Conservation (phyloP, 2,113 vertebrate species). For the Chroicocephalus ridibundus region DNA sequence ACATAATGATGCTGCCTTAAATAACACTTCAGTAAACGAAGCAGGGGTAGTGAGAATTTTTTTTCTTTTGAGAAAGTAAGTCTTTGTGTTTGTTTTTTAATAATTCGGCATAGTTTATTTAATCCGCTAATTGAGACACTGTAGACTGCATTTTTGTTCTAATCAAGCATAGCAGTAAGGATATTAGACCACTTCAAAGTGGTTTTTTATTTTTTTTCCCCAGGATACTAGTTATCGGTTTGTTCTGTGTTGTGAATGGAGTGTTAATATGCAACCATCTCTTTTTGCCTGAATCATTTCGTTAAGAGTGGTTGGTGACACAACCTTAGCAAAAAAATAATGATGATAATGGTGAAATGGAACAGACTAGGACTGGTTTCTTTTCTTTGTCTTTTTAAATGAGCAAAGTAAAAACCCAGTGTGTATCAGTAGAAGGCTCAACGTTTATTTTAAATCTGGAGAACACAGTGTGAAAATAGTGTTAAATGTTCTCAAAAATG, state of each 20-base stretch:
- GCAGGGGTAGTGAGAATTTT: too few relatives aligned
- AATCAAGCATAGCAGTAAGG: not conserved
- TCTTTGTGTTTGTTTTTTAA: not conserved
- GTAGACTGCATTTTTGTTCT: not conserved
- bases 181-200: not conserved
- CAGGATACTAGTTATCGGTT: not conserved
- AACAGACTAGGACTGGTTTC: accelerated
- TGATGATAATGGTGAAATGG: not conserved
- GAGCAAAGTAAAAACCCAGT: not conserved
- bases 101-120: not conserved
- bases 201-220: not conserved
- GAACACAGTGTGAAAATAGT: not conserved
- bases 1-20: not conserved
- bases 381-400: not conserved
- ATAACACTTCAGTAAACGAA: not conserved
- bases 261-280: not conserved
- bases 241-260: not conserved
- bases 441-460: not conserved
- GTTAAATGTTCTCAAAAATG: not conserved
- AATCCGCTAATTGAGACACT: not conserved
- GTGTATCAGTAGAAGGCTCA: not conserved
- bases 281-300: not conserved
- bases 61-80: not conserved
- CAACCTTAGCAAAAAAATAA: not conserved
- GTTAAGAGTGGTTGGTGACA: not conserved